Base-by-base conservation (phyloP, 2,888 invertebrate genomes). In the Hemistola chrysoprasaria region DNA sequence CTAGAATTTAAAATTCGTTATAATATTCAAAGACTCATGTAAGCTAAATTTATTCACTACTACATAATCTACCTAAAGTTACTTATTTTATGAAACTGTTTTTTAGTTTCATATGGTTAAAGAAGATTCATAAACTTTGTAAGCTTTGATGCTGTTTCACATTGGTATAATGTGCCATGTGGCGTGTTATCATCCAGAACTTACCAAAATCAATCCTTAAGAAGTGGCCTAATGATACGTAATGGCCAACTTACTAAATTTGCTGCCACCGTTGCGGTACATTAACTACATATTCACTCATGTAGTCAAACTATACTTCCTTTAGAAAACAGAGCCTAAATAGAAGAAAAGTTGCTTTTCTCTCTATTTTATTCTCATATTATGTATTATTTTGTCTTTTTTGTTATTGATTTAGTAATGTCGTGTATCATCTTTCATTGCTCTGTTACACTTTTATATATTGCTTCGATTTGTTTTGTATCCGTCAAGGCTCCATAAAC, bases 171-270 rank as follows among this genome's bases (percentile, higher is more conserved):
- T 65, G 72, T 70, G 71, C 75, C 82, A 81, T 81, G 78, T 80
- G 84, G 79, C 69, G 71, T 57, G 68, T 62, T 73, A 76, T 72
- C 73, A 78, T 64, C 61, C 61, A 59, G 52, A 58, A 59, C 65
- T 67, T 65, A 70, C 69, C 72, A n/a, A 70, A 74, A 68, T 59
- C 69, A 58, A 74, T 75, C 70, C 67, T 64, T 69, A 66, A 59
- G 58, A 58, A 58, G 56, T 54, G 62, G 65, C 62, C 65, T 78
- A 76, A 79, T 78, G 76, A 72, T 53, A 59, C 57, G 54, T 59
- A 67, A 65, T 65, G 63, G 61, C 61, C 62, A 59, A 58, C 62
- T 62, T 71, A 75, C 66, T 72, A 69, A 73, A 66, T 71, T 74
- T 46, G 34, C 43, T 40, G 11, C 31, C 28, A 36, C 37, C 35